Evolutionary conservation across 1,140 invertebrate genomes (phyloP), one percentile per base, ranked within the genome.

Genomic region (Drosophila pandora): DNA sequence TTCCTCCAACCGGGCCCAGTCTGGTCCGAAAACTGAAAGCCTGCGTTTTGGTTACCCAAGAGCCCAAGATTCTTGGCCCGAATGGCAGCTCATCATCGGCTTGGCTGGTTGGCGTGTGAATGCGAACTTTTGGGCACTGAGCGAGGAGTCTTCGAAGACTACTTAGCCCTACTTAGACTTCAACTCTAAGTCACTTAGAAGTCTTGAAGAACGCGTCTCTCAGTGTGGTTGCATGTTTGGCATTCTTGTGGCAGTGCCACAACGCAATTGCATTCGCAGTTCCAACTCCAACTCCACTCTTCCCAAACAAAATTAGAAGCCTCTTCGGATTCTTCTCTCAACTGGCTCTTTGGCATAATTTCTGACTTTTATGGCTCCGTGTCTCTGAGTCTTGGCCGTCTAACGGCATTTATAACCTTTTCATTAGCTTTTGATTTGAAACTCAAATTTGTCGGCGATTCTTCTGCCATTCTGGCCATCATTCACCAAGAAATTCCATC

Each of bases 351-450:
- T 85, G 69, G 70, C 82, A 82, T 82, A 68, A 82, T 85, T 87
- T 87, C 70, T 67, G 70, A 60, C 64, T 76, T 74, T 70, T 53
- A 57, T 43, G 56, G 45, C 41, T 54, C 48, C 49, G 0, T 53
- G 34, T 43, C 41, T 21, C 13, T 7, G 41, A 2, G 39, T 13
- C 32, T 45, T 60, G 83, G 65, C n/a, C 48, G 41, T 62, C 52
- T 85, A 85, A 85, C 82, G 82, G 83, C 77, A 75, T 52, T 87
- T 87, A 65, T 87, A 87, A 87, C 82, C 78, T 82, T 81, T 82
- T 87, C 82, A 87, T 87, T 85, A 82, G 82, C 65, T 82, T 78
- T 87, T 78, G 69, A 78, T 87, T 87, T 85, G 69, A 81, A 87
- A 81, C 77, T 78, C 68, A 81, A 85, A 87, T 85, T 59, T 76